A percentile compares a stretch with the other conserved stretches of the same genome.
Evolutionary conservation across 2,888 invertebrate genomes (phyloP).

Genomic region (Stenodema calcarata): DNA sequence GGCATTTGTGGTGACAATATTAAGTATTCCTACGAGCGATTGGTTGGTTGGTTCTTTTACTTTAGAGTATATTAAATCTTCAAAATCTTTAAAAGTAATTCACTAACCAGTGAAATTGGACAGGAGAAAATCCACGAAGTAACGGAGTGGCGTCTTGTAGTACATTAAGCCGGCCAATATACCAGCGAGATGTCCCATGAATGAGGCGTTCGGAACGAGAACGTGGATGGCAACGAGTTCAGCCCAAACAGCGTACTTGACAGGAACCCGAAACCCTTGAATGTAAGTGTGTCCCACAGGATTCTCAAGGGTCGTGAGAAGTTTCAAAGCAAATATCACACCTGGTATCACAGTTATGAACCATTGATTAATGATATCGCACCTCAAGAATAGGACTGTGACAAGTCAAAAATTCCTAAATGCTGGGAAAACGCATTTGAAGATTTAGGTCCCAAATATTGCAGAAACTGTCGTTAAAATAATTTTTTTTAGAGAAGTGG

Average conservation of each 20-base stretch:
- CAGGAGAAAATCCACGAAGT: conserved; percentile 61
- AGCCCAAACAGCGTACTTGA: conserved; percentile 67
- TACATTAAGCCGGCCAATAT: conserved; percentile 69
- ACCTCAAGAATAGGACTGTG: no score
- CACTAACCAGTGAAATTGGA: conserved; percentile 60
- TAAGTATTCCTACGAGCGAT: no score
- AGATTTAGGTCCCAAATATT: no score
- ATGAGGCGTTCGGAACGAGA: conserved; percentile 69
- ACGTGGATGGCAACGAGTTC: conserved; percentile 69
- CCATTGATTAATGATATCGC: no score
- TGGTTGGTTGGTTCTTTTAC: no score
- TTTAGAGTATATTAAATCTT: not conserved
- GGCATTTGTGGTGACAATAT: no score
- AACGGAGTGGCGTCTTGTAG: conserved; percentile 63
- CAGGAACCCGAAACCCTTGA: conserved; percentile 62
- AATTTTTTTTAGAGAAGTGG: no score
- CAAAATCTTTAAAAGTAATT: not conserved
- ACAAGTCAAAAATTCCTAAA: no score
- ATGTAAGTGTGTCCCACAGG: conserved; percentile 60
- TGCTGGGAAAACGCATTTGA: no score
- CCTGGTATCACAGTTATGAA: conserved; percentile 60
- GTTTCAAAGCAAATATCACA: conserved; percentile 71
- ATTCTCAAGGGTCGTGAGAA: conserved; percentile 63
- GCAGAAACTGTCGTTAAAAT: no score
- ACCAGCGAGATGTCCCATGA: conserved; percentile 70